Conservation (phyloP, 2,113 vertebrate species). For the Ciconia maguari region DNA sequence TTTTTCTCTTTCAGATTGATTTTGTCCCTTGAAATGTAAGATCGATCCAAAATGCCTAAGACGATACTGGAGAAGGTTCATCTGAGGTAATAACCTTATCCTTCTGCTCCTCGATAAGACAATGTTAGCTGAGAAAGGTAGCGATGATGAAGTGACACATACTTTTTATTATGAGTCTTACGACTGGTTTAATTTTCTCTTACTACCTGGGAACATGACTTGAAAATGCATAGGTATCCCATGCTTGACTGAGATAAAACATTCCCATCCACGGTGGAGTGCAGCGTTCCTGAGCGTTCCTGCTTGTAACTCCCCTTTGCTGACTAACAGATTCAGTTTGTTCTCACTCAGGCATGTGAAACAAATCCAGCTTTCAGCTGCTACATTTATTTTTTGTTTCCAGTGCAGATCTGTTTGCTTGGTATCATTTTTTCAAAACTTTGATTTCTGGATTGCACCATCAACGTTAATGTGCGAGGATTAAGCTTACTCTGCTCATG, state of each 20-base stretch:
- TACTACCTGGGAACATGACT: not conserved
- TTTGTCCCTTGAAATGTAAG: not conserved
- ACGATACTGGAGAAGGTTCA: not conserved
- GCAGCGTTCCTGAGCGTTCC: not conserved
- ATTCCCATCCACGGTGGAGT: not conserved
- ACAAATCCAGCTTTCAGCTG: not conserved
- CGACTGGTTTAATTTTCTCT: not conserved
- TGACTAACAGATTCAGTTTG: slow-evolving; percentile 43
- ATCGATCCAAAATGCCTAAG: not conserved
- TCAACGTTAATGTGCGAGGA: not conserved
- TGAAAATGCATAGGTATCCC: not conserved
- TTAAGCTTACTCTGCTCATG: not conserved
- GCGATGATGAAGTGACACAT: not conserved
- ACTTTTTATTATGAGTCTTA: not conserved
- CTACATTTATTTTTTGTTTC: not conserved
- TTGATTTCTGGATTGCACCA: not conserved
- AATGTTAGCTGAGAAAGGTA: not conserved
- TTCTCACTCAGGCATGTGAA: slow-evolving; percentile 15
- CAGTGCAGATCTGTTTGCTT: not conserved
- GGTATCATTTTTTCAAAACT: not conserved
- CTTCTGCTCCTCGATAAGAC: not conserved
- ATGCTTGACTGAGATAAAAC: not conserved
- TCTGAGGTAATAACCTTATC: not conserved
- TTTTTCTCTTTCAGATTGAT: not conserved
- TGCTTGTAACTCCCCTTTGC: not conserved